Percentiles rank a stretch among this genome's conserved stretches.
phyloP scores from a whole-genome alignment of 1,140 invertebrate genomes.

The Paraescarpia echinospica region DNA sequence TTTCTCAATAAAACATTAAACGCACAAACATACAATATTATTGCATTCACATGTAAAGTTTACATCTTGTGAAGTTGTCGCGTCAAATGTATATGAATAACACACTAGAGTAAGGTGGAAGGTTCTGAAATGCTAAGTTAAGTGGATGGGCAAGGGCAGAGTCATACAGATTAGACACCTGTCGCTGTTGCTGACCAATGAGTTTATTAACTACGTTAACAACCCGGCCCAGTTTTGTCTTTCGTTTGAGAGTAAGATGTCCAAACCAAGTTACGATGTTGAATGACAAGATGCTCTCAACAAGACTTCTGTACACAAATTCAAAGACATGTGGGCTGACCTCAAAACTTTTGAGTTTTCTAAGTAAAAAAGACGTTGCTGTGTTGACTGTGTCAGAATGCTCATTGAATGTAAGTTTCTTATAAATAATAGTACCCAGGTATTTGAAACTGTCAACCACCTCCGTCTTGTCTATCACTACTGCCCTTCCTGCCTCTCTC shows the following conservation, averaged over 20 bases:
- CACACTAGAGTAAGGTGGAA: too few relatives aligned
- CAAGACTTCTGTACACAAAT: background rate
- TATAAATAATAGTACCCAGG: background rate
- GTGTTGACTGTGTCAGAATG: background rate
- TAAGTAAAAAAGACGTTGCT: constrained; percentile 3
- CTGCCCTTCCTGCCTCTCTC: background rate
- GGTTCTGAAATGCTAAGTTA: background rate
- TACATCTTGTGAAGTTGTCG: too few relatives aligned
- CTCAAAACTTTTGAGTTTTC: background rate
- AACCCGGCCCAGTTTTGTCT: background rate
- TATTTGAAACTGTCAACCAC: background rate
- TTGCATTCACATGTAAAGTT: too few relatives aligned
- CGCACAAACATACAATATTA: too few relatives aligned
- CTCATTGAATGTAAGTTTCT: background rate
- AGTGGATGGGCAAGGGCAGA: background rate
- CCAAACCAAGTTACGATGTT: background rate
- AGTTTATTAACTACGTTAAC: background rate
- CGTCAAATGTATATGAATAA: too few relatives aligned
- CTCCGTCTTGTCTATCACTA: background rate
- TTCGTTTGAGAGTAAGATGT: background rate
- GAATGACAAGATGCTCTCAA: background rate
- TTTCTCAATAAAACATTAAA: too few relatives aligned
- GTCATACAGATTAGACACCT: background rate
- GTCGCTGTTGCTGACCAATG: background rate
- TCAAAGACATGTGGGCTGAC: background rate